Conservation (phyloP, 2,888 invertebrate species). For the Griposia aprilina region DNA sequence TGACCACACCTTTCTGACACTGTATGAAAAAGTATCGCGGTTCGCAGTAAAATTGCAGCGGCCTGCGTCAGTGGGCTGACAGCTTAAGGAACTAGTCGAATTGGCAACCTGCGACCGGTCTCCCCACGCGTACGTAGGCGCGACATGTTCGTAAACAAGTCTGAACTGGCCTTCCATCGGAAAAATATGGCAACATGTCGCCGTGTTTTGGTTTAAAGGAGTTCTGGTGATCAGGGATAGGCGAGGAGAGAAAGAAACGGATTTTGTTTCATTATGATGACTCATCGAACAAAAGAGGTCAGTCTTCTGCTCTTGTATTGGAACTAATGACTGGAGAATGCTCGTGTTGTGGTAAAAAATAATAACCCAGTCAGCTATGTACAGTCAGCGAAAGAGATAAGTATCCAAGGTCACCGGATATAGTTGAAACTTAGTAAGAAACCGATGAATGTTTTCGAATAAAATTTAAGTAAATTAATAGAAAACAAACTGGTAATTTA, state of each 20-base stretch:
- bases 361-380: too few species aligned
- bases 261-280: background rate
- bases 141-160: conserved; percentile 62
- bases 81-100: conserved; percentile 51
- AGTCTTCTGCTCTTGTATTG: too few species aligned
- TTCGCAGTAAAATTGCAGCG: background rate
- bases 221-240: conserved; percentile 22
- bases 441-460: too few species aligned
- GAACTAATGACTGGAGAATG: too few species aligned
- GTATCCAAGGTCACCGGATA: too few species aligned
- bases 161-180: conserved; percentile 48
- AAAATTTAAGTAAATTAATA: too few species aligned
- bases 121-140: conserved; percentile 68
- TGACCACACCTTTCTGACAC: too few species aligned
- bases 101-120: conserved; percentile 70
- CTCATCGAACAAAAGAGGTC: background rate
- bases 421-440: too few species aligned
- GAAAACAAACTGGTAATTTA: too few species aligned
- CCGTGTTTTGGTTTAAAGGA: conserved; percentile 51
- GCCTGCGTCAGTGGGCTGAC: conserved; percentile 14
- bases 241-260: background rate
- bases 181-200: conserved; percentile 59
- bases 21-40: background rate
- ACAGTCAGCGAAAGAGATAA: too few species aligned
- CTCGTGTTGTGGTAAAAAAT: too few species aligned